phyloP scores from a whole-genome alignment of 2,888 invertebrate genomes.

The Adineta ricciae region DNA sequence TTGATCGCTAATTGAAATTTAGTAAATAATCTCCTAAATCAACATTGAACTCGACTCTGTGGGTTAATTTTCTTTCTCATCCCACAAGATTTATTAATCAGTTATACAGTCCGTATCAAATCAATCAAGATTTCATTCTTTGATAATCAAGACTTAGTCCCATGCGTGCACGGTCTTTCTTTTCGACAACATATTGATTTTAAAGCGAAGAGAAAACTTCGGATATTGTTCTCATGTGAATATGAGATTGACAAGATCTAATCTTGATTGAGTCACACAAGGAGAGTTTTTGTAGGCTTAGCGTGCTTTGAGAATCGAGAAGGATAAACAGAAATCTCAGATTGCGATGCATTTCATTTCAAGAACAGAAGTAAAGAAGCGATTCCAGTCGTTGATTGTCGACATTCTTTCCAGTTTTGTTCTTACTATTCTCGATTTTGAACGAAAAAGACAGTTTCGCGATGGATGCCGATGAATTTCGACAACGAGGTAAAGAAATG shows the following conservation, averaged over 20 bases:
- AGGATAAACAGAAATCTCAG: background rate
- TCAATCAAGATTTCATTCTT: background rate
- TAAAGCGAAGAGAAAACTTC: background rate
- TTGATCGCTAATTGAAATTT: background rate
- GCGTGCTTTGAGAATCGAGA: background rate
- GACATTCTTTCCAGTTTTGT: background rate
- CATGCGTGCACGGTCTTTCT: background rate
- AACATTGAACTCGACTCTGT: background rate
- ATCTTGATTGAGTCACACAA: background rate
- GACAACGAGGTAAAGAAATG: slow-evolving; percentile 58
- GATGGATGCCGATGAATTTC: slow-evolving; percentile 4
- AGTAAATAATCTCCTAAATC: background rate
- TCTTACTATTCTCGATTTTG: too few relatives aligned
- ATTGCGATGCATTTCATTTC: background rate
- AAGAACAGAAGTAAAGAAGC: background rate
- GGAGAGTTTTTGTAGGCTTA: background rate
- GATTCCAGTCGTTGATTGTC: background rate
- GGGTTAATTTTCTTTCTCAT: background rate
- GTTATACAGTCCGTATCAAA: background rate
- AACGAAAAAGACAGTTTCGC: background rate
- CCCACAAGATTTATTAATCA: too few relatives aligned
- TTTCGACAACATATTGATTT: background rate
- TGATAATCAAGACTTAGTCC: background rate
- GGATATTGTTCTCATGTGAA: background rate
- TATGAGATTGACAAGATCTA: background rate